Percentiles rank a stretch among this genome's conserved stretches.
phyloP scores from a whole-genome alignment of 2,888 invertebrate genomes.

The Syritta pipiens region DNA sequence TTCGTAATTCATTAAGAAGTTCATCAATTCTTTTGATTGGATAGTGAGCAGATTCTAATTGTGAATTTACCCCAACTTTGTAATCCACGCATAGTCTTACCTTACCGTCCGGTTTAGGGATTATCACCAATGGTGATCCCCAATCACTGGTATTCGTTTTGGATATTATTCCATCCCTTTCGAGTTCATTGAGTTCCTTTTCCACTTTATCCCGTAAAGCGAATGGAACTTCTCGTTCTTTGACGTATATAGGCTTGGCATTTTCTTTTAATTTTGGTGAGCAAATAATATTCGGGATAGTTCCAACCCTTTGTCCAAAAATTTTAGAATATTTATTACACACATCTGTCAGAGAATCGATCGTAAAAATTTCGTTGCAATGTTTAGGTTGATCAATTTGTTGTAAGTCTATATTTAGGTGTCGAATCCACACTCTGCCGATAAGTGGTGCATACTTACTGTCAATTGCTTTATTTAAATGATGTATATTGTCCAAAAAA shows the following conservation, averaged over 20 bases:
- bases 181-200: conserved; percentile 7
- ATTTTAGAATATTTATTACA: not conserved
- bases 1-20: conserved; percentile 66
- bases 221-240: not conserved
- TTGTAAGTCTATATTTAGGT: not conserved
- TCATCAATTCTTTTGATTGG: conserved; percentile 61
- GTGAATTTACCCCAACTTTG: conserved; percentile 29
- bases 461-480: not conserved
- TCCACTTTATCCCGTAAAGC: conserved; percentile 4
- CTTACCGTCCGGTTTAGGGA: conserved; percentile 44
- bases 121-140: conserved; percentile 23
- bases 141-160: conserved; percentile 22
- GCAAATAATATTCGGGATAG: not conserved
- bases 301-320: not conserved
- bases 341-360: not conserved
- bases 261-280: not conserved
- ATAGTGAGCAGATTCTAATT: conserved; percentile 7
- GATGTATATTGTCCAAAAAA: not conserved
- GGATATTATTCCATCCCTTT: conserved; percentile 59
- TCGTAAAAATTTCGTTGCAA: not conserved
- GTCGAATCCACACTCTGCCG: not conserved
- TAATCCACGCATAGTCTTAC: conserved; percentile 66
- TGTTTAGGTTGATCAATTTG: not conserved
- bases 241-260: not conserved
- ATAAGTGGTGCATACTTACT: not conserved